Base-by-base conservation (phyloP, 2,797 vertebrate genomes). In the Pangasius krempfi region DNA sequence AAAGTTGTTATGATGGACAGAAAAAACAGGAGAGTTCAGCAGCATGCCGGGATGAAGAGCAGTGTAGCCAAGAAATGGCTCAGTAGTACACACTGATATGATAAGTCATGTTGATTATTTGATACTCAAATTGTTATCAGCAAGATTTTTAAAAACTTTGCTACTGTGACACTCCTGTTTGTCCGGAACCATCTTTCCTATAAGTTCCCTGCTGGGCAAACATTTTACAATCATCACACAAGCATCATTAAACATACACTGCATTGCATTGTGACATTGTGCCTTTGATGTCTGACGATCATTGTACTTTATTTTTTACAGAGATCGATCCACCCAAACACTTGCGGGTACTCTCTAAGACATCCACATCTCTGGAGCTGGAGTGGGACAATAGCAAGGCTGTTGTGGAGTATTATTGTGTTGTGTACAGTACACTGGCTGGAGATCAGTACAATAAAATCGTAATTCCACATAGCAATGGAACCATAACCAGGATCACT, bases 291-390 rank as follows among this genome's bases (percentile, higher is more conserved):
- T 10, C 18, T 92, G 93, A 92, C n/a, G 20, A 12, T 6, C 5
- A 18, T 96, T 94, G 5, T 25, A 13, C 95, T 92, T 95, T 93
- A 78, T 95, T 95, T 91, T 95, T 92, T 90, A 90, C 95, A 99
- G 99, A 99, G 95, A 98, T 99, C 0, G 99, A 99, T 89, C 97
- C 98, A n/a, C 99, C 99, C 78, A 99, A 99, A 95, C 99, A 99
- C 92, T 91, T 97, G 80, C 95, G 97, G 47, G 97, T 99, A 20
- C 93, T 97, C 72, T 97, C 96, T 1, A 97, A 96, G 92, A 97
- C 94, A 0, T 97, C 97, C 5, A 96, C 96, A 91, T 95, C 95
- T 85, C 96, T 99, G 22, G 97, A 98, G 90, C 94, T 99, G 0
- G 95, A 99, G 64, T 99, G 98, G 98, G 98, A 99, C 93, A 99